Conservation (phyloP, 2,888 invertebrate species). For the Linnaemya tessellans region DNA sequence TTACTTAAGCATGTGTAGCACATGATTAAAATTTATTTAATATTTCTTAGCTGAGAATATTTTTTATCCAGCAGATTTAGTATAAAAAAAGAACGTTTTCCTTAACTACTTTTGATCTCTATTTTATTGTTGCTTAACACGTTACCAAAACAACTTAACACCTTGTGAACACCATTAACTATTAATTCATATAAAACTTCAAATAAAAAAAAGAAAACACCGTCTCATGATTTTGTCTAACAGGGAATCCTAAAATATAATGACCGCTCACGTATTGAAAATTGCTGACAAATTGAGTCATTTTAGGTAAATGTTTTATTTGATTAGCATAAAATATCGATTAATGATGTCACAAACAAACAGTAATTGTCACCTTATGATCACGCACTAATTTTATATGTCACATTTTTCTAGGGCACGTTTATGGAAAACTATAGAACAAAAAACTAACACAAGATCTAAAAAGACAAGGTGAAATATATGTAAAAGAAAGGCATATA, state of each 20-base stretch:
- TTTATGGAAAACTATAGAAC: slow-evolving; percentile 5
- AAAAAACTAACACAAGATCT: not conserved
- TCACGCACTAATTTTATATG: slow-evolving; percentile 46
- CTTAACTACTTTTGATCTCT: slow-evolving; percentile 36
- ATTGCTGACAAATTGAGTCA: slow-evolving; percentile 76
- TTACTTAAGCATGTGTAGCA: slow-evolving; percentile 35
- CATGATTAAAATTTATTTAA: slow-evolving; percentile 21
- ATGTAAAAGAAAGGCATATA: slow-evolving; percentile 40
- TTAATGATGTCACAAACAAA: slow-evolving; percentile 60
- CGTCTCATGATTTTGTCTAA: not conserved
- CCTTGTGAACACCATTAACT: slow-evolving; percentile 20
- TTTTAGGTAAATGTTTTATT: slow-evolving; percentile 72
- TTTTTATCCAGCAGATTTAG: not conserved
- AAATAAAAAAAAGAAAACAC: slow-evolving; percentile 25
- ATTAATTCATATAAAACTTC: not conserved
- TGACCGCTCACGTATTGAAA: slow-evolving; percentile 60
- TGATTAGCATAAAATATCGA: slow-evolving; percentile 78
- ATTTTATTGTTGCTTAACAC: slow-evolving; percentile 59
- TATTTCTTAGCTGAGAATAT: not conserved
- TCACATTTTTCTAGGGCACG: slow-evolving; percentile 29
- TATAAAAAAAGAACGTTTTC: not conserved
- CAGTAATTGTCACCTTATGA: slow-evolving; percentile 57
- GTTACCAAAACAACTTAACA: slow-evolving; percentile 62
- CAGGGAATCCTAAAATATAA: slow-evolving; percentile 3
- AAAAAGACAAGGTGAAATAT: slow-evolving; percentile 30